A percentile compares a stretch with the other conserved stretches of the same genome.
phyloP scores from a whole-genome alignment of 2,797 vertebrate genomes.

The Catamblyrhynchus diadema region DNA sequence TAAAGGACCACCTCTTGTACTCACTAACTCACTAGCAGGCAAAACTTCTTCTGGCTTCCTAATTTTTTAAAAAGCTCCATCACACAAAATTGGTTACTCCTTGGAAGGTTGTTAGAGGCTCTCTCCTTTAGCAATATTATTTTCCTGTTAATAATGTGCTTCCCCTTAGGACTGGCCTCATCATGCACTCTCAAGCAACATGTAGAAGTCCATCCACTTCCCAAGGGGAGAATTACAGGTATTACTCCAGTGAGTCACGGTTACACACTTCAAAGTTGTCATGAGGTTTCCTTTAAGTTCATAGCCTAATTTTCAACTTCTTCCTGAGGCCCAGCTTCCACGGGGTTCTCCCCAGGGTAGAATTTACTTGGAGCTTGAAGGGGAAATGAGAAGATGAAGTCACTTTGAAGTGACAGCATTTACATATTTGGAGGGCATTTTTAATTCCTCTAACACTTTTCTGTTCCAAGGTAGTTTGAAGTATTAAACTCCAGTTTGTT shows the following conservation, averaged over 20 bases:
- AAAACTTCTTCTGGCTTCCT: not conserved
- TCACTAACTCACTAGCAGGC: not conserved
- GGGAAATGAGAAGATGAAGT: not conserved
- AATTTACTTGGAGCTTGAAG: not conserved
- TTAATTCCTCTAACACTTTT: not conserved
- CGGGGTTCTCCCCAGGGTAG: not conserved
- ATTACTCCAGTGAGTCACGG: not conserved
- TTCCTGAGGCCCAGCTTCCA: not conserved
- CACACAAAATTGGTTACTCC: not conserved
- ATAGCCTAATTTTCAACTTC: not conserved
- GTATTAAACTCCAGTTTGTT: not conserved
- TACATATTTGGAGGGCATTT: slow-evolving; percentile 6
- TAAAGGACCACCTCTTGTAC: not conserved
- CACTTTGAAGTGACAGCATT: not conserved
- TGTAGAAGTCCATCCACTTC: not conserved
- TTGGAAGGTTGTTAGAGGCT: not conserved
- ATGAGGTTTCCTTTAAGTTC: not conserved
- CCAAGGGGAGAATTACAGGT: not conserved
- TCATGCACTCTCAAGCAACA: rapidly evolving
- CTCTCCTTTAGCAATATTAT: not conserved
- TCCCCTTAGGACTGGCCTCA: not conserved
- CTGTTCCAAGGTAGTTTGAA: not conserved
- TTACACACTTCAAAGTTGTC: not conserved
- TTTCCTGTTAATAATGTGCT: not conserved
- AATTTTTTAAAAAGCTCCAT: not conserved